These are phyloP conservation scores for Drosophila austrosaltans DNA, from an alignment of 2,888 invertebrate species.

Conservation along the genomic window DNA sequence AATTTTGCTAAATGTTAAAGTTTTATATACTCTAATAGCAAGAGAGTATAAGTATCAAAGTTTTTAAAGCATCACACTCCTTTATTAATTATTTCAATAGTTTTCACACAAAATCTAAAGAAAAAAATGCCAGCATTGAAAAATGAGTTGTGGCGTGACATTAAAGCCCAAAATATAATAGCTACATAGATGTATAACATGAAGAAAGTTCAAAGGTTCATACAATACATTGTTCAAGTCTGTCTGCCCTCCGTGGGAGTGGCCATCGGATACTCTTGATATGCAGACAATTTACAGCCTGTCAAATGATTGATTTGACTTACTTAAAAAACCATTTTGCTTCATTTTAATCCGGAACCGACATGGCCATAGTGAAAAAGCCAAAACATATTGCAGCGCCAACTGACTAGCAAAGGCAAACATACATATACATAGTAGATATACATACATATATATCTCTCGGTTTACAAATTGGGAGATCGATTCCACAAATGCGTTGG, in stretches of 20 bases:
- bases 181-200: constrained; percentile 11
- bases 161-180: constrained; percentile 54
- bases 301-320: constrained; percentile 74
- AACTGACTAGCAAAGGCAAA: constrained; percentile 24
- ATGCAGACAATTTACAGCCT: constrained; percentile 60
- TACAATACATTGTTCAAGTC: constrained; percentile 36
- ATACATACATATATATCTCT: too few species aligned
- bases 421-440: background rate
- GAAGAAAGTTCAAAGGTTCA: constrained; percentile 51
- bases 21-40: background rate
- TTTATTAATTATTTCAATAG: constrained; percentile 33
- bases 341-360: constrained; percentile 56
- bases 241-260: constrained; percentile 54
- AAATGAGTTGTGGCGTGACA: constrained; percentile 53
- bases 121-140: constrained; percentile 19
- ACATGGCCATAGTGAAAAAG: constrained; percentile 40
- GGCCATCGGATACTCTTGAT: constrained; percentile 32
- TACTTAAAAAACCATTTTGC: constrained; percentile 71
- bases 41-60: constrained; percentile 28
- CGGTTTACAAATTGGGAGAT: constrained; percentile 20
- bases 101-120: constrained; percentile 26
- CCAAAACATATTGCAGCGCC: constrained; percentile 32
- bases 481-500: constrained; percentile 60
- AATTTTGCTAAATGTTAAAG: too few species aligned
- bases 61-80: constrained; percentile 31